Base-by-base conservation (phyloP, 2,113 vertebrate species). In the Pluvialis apricaria region DNA sequence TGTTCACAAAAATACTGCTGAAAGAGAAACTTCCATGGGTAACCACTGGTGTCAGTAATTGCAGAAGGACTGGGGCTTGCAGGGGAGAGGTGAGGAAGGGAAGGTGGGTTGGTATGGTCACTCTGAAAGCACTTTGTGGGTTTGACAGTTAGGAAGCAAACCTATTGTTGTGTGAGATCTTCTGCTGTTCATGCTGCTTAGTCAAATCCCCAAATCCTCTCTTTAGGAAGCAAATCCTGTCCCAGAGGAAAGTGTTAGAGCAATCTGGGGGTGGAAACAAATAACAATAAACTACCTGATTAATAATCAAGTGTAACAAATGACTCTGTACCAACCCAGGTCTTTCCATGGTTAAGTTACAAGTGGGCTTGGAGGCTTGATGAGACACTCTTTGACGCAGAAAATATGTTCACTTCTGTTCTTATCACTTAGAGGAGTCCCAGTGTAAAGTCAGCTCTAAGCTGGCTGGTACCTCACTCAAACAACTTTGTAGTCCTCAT, bases 1-100 rank as follows among this genome's bases (percentile, higher is more conserved):
- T 97, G 60, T 95, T 95, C 96, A 92, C 75, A 76, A 86, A 95
- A 96, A 91, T 84, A 54, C 44, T 92, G 45, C 76, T 85, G 86
- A 66, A 95, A 89, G 82, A 80, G 89, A 94, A 81, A 91, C 54
- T 91, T 88, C 88, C 77, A 91, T 45, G 42, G 82, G 77, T 82
- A 94, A 82, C 79, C 80, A 47, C 88, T 76, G 78, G 64, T 32
- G 51, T 60, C 24, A 38, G 60, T 54, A 86, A 45, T 29, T 92
- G 66, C 49, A 72, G 68, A 62, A 85, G 60, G 40, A 26, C 11
- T 72, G 54, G 54, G 38, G 24, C 28, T 84, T 61, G n/a, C 3
- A 1, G 47, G 16, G 5, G 15, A 72, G 52, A 60, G 65, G 7
- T 54, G 40, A 20, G 40, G 71, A 71, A 58, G 32, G 32, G 57